A percentile compares a stretch with the other conserved stretches of the same genome.
Conservation (phyloP, 2,113 vertebrate genomes). For the Cryptotis parvus region DNA sequence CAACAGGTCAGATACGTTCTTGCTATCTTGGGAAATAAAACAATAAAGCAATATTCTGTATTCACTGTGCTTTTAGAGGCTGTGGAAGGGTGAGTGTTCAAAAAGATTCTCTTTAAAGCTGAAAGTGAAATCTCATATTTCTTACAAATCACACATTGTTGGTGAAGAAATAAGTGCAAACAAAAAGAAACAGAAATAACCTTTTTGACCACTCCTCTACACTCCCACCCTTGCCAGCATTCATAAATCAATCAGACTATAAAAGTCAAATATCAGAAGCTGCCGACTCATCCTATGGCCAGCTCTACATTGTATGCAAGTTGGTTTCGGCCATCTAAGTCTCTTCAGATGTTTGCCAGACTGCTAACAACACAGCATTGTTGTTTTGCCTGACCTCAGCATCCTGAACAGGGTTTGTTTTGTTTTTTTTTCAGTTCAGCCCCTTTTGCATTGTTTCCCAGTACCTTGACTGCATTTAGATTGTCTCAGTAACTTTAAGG, state of each 20-base stretch:
- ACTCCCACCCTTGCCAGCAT: background rate
- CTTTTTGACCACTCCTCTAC: background rate
- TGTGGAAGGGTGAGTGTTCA: background rate
- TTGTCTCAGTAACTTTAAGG: constrained; percentile 25
- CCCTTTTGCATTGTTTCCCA: background rate
- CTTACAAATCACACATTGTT: background rate
- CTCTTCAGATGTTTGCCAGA: constrained; percentile 26
- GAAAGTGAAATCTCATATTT: constrained; percentile 3
- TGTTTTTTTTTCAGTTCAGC: background rate
- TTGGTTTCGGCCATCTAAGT: background rate
- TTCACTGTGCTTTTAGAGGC: background rate
- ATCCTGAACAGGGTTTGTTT: background rate
- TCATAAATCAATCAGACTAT: background rate
- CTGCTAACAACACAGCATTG: background rate
- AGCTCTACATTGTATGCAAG: background rate
- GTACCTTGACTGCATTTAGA: constrained; percentile 52
- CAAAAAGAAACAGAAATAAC: background rate
- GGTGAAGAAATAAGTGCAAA: background rate
- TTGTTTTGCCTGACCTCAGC: constrained; percentile 43
- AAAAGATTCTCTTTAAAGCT: background rate
- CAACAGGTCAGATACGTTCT: background rate
- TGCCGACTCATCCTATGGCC: constrained; percentile 52
- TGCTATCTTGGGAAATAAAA: background rate
- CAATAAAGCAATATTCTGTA: background rate
- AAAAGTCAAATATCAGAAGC: constrained; percentile 33